Evolutionary conservation across 2,113 vertebrate genomes (phyloP).

Genomic region (Malurus elegans): DNA sequence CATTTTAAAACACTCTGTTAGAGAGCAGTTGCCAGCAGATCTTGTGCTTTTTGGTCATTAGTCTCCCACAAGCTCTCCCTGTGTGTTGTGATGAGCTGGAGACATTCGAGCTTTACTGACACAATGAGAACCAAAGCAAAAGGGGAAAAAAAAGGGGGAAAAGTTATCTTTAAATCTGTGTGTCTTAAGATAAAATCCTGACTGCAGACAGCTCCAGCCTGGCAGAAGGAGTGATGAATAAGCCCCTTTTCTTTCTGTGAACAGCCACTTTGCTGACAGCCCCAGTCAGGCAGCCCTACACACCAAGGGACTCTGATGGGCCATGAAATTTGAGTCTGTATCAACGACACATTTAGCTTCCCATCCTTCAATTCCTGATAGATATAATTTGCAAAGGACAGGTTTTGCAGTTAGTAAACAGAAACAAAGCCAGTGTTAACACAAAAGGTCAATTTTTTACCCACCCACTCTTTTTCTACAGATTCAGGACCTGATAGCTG

Average conservation of each 20-base stretch:
- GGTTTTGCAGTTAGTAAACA: background rate
- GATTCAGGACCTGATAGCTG: background rate
- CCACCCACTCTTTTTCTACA: background rate
- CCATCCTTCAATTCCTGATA: background rate
- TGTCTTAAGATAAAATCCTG: background rate
- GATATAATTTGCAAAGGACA: background rate
- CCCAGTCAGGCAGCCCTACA: background rate
- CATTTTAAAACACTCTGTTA: constrained; percentile 19
- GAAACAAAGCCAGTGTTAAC: background rate
- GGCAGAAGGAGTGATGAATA: background rate
- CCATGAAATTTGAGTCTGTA: background rate
- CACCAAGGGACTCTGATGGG: background rate
- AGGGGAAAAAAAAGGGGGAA: rapidly evolving
- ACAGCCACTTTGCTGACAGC: background rate
- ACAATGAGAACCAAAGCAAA: background rate
- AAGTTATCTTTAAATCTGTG: background rate
- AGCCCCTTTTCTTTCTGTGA: background rate
- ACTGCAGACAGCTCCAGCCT: background rate
- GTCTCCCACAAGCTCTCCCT: background rate
- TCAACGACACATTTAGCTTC: background rate
- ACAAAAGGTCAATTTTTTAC: background rate
- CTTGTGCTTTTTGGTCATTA: background rate
- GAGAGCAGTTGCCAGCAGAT: constrained; percentile 9
- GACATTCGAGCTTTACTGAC: background rate
- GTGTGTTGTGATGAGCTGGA: background rate